Percentiles rank a stretch among this genome's conserved stretches.
phyloP scores from a whole-genome alignment of 2,888 invertebrate species.

The Ophion ventricosus region DNA sequence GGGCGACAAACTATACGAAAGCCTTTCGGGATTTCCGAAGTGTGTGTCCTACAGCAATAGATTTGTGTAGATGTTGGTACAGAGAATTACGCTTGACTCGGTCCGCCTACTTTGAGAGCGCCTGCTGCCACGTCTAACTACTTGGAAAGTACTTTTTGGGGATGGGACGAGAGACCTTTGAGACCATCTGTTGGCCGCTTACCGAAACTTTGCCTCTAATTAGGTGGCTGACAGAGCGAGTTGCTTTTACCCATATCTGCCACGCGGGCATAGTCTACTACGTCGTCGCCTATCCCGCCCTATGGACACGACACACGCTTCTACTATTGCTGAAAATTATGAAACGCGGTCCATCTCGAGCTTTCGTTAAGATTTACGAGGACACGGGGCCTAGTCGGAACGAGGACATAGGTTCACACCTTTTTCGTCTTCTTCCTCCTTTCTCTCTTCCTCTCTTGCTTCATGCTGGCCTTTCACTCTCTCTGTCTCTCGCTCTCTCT shows the following conservation, averaged over 20 bases:
- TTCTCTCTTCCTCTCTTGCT: not conserved
- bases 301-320: not conserved
- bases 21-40: constrained; percentile 47
- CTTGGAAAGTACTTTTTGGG: constrained; percentile 37
- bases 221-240: constrained; percentile 67
- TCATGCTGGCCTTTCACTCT: constrained; percentile 1
- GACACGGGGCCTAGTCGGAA: not conserved
- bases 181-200: constrained; percentile 75
- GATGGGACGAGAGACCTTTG: constrained; percentile 67
- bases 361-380: not conserved
- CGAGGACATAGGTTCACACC: no score
- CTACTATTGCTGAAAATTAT: not conserved
- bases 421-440: not conserved
- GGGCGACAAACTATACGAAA: constrained; percentile 18
- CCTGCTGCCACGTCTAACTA: constrained; percentile 50
- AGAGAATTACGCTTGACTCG: constrained; percentile 30
- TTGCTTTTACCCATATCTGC: constrained; percentile 17
- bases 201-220: constrained; percentile 75
- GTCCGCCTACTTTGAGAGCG: constrained; percentile 53
- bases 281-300: not conserved
- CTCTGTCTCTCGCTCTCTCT: not conserved
- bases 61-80: not conserved
- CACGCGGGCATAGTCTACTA: not conserved
- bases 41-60: constrained; percentile 3
- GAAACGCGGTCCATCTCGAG: not conserved